These are phyloP conservation scores for Labroides dimidiatus DNA, from an alignment of 2,797 vertebrate species.

Conservation along the genomic window DNA sequence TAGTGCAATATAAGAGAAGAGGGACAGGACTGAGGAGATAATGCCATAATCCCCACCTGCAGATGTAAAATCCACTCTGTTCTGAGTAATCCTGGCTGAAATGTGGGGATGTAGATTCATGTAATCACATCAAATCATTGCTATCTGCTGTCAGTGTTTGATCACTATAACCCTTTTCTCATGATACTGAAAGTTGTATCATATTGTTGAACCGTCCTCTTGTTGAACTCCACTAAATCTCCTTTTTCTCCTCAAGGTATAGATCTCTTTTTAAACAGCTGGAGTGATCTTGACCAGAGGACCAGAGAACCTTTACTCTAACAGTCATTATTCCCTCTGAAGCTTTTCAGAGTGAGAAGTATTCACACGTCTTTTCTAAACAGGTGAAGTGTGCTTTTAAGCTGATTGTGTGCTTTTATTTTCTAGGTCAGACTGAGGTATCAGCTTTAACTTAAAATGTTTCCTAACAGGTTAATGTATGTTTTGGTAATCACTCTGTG, in stretches of 20 bases:
- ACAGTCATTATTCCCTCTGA: too few species aligned
- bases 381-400: background rate
- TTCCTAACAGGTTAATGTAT: background rate
- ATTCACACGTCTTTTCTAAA: too few species aligned
- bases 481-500: conserved; percentile 32
- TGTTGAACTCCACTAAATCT: background rate
- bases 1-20: conserved; percentile 45
- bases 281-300: too few species aligned
- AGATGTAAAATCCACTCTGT: conserved; percentile 49
- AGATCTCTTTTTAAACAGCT: too few species aligned
- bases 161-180: background rate
- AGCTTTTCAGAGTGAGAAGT: too few species aligned
- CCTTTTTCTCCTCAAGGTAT: background rate
- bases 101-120: conserved; percentile 21
- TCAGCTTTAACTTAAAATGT: background rate
- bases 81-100: conserved; percentile 44
- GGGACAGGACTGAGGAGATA: conserved; percentile 43
- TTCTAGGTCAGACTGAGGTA: background rate
- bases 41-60: conserved; percentile 57
- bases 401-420: background rate
- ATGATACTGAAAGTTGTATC: background rate
- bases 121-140: conserved; percentile 9
- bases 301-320: too few species aligned
- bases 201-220: background rate
- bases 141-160: background rate